Evolutionary conservation across 1,140 invertebrate species (phyloP), one percentile per base, ranked within the genome.

Genomic region (Drosophila nikananu): DNA sequence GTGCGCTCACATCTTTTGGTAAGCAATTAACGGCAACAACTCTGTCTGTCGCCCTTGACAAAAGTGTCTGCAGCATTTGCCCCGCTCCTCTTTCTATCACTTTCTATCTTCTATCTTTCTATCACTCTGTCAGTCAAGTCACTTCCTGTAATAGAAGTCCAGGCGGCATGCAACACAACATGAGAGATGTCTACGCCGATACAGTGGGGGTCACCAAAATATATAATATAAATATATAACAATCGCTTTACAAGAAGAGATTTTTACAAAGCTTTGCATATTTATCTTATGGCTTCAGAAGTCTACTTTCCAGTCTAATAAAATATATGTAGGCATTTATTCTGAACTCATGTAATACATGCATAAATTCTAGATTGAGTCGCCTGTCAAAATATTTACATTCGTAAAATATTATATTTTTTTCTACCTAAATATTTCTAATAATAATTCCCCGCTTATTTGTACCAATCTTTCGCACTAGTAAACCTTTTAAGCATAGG

Each of bases 141-240:
- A 90, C 84, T 89, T 89, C 86, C 86, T 89, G 84, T 81, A 81
- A 89, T 90, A 89, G 84, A 89, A 89, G 78, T 41, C 81, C 78
- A 65, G 64, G 61, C 70, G 39, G 60, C 81, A 90, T 84, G 84
- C 84, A 81, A 55, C 75, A 30, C 48, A 55, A 44, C 59, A 68
- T 48, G 48, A 39, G 25, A 55, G 68, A 66, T 74, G 80, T 74
- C 59, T 73, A 52, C 49, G 37, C 70, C 67, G 65, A 51, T 78
- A 65, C 63, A 44, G 63, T 19, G 25, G 39, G 21, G 63, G 39
- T 35, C 39, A 66, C 23, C 3, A 21, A 23, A 66, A 44, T 35
- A 37, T 37, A 37, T 37, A 37, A 13, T 5, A 13, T 37, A 9
- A 37, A 37, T 13, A 12, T 35, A 66, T 23, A 62, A 32, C 25